Base-by-base conservation (phyloP, 2,797 vertebrate species). In the Rhabdophis nuchalis region DNA sequence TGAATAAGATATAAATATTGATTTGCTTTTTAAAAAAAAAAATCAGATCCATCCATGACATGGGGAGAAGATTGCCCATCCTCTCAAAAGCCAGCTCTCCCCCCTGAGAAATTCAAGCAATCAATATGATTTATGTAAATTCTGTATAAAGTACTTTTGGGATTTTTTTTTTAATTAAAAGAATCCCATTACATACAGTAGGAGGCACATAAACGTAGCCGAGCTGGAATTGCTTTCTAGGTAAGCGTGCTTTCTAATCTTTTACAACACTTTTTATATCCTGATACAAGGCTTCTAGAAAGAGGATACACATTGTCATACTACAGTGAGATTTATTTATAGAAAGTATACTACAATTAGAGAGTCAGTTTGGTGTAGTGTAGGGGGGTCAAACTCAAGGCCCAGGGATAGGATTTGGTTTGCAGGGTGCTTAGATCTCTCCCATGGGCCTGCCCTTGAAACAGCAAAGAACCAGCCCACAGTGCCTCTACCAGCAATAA, bases 261-360 rank as follows among this genome's bases (percentile, higher is more conserved):
- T 92, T 90, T 87, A 77, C 82, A 87, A 87, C 2, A 32, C 25
- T 92, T 90, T 87, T 90, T 23, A 92, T 87, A 90, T 82, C 85
- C 23, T 82, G 92, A 90, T 82, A 58, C 46, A 77, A 77, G 18
- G 36, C 3, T 89, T 12, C 14, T 85, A 77, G 86, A 64, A 23
- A 57, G 16, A 27, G 53, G 32, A 4, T 85, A 68, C 90, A 50
- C 5, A 32, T 1, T 5, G 0, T 57, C 25, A 32, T 9, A 89
- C 89, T 46, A 0, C 46, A 85, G 90, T 53, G 93, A 93, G 3
- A 86, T 87, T 90, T 91, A 88, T 61, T 3, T 88, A 56, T 91
- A 86, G 88, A 86, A 57, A 64, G 88, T 23, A 13, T 4, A 53
- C 89, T 90, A 56, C 25, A 85, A 57, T 77, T 77, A 77, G 68